phyloP scores from a whole-genome alignment of 2,888 invertebrate species.

The Tachystola acroxantha region DNA sequence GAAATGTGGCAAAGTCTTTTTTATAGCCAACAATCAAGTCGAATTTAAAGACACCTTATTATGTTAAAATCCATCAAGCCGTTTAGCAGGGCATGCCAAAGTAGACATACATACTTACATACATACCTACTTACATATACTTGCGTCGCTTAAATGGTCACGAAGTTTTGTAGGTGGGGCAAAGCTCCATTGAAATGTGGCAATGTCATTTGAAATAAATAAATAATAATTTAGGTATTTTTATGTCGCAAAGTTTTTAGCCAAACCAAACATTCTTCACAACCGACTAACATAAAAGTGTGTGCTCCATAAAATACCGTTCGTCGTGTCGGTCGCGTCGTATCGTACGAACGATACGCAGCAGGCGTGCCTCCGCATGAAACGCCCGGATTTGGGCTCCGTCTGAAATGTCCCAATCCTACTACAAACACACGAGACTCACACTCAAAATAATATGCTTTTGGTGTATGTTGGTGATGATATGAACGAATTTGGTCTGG shows the following conservation, averaged over 20 bases:
- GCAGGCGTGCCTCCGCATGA: constrained; percentile 60
- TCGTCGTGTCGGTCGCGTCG: constrained; percentile 19
- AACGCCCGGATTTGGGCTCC: constrained; percentile 49
- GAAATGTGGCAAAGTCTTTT: too few relatives aligned
- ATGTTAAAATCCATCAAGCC: too few relatives aligned
- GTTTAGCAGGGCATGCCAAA: too few relatives aligned
- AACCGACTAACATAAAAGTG: constrained; percentile 38
- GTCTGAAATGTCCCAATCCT: constrained; percentile 50
- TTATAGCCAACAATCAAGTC: too few relatives aligned
- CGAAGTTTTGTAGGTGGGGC: too few relatives aligned
- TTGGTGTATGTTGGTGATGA: constrained; percentile 38
- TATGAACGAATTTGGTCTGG: constrained; percentile 13
- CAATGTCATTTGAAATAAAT: too few relatives aligned
- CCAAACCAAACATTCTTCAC: constrained; percentile 38
- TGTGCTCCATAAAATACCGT: constrained; percentile 46
- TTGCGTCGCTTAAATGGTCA: background rate
- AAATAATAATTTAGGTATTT: background rate
- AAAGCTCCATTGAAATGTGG: too few relatives aligned
- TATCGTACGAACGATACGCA: constrained; percentile 42
- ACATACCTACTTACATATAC: background rate
- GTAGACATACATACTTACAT: too few relatives aligned
- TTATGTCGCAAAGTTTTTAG: constrained; percentile 12
- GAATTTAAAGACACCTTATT: too few relatives aligned
- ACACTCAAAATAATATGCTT: constrained; percentile 56
- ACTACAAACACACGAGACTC: constrained; percentile 60